Evolutionary conservation across 2,113 vertebrate genomes (phyloP), one percentile per base, ranked within the genome.

Genomic region (Rhabdomys dilectus): DNA sequence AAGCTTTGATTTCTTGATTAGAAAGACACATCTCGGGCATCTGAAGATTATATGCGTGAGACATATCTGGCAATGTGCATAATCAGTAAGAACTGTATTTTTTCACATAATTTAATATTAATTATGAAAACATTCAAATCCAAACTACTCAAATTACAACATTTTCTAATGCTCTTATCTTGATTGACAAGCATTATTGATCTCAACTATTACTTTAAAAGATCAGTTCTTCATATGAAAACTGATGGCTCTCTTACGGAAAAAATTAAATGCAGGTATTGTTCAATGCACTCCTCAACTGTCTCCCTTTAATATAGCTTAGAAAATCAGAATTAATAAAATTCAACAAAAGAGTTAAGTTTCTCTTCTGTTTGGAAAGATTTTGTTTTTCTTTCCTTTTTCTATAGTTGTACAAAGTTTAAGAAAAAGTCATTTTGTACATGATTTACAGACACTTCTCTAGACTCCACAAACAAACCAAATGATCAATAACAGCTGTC

Each of bases 401-500:
- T 91, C 34, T 89, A 86, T 48, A 91, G 39, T 42, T 92, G 60
- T 75, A n/a, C 36, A 84, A 89, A 89, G 39, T 22, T 34, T 70
- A 82, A 72, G 48, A 24, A 56, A 81, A 36, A 48, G 31, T 64
- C 80, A 56, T 36, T 94, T 58, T 94, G 26, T 48, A 95, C 75
- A 68, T 42, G n/a, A 94, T 12, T 82, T 93, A 94, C 26, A 90
- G 45, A 85, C 78, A 17, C 2, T 91, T 97, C 45, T 81, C 70
- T 68, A 85, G 62, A 91, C 89, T 78, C 17, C 22, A 94, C 58
- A 91, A 95, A 96, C 75, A 12, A 16, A 0, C 36, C 42, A 96
- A 95, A 76, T 11, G n/a, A 15, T 78, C 81, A 91, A 92, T 94
- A 88, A 96, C 56, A 97, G 26, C 48, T 90, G 62, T 95, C 56